Percentiles rank a stretch among this genome's conserved stretches.
phyloP scores from a whole-genome alignment of 1,140 invertebrate species.

The Plectus sambesii region DNA sequence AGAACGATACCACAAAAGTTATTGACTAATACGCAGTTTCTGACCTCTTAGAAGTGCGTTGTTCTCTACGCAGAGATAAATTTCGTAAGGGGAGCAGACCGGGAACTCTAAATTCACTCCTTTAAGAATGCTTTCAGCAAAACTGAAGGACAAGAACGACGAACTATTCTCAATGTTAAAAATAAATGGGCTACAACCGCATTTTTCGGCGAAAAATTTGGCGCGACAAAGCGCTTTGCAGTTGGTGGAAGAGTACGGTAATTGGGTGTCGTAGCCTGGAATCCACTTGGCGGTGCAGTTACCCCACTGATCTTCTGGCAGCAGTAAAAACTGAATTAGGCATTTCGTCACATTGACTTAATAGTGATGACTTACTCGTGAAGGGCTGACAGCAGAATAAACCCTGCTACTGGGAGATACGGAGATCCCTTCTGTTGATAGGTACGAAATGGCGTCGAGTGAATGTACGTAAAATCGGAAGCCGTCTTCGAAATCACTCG shows the following conservation, averaged over 20 bases:
- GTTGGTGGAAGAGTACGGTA: constrained; percentile 33
- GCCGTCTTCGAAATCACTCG: constrained; percentile 34
- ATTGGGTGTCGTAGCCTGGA: constrained; percentile 9
- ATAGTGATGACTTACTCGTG: constrained; percentile 24
- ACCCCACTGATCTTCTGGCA: constrained; percentile 31
- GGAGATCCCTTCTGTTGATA: constrained; percentile 38
- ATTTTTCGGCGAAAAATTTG: constrained; percentile 32
- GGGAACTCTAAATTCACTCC: constrained; percentile 20
- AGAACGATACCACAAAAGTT: no score
- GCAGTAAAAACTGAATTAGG: constrained; percentile 33
- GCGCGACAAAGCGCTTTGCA: constrained; percentile 36
- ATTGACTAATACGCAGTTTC: no score
- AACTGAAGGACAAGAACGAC: constrained; percentile 1
- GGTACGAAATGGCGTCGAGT: constrained; percentile 27
- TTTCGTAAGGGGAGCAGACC: constrained; percentile 30
- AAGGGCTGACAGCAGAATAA: constrained; percentile 39
- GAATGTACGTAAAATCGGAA: constrained; percentile 39
- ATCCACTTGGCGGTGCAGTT: constrained; percentile 41
- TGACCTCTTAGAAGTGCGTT: no score
- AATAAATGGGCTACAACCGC: constrained; percentile 38
- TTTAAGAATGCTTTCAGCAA: no score
- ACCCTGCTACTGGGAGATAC: constrained; percentile 35
- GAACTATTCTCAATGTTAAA: constrained; percentile 35
- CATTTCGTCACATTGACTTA: background rate
- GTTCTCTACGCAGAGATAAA: constrained; percentile 19